These are phyloP conservation scores for Chitala chitala DNA, from an alignment of 2,113 vertebrate species.

Conservation along the genomic window DNA sequence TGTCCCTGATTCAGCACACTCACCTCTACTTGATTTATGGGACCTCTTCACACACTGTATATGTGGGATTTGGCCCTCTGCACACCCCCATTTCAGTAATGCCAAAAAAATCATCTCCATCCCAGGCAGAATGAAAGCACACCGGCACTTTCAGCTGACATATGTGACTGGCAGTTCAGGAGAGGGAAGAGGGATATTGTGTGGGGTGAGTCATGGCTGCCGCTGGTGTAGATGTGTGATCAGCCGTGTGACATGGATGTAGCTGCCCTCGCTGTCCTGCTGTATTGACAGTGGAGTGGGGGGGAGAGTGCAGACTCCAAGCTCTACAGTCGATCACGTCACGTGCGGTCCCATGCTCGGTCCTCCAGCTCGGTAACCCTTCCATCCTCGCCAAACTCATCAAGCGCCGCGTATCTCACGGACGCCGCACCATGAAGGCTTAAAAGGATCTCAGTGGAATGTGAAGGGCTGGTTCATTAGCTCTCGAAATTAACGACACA, in stretches of 20 bases:
- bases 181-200: conserved; percentile 36
- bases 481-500: not conserved
- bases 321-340: no score
- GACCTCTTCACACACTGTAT: not conserved
- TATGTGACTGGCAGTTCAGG: conserved; percentile 43
- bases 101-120: conserved; percentile 2
- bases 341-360: no score
- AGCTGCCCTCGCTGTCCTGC: no score
- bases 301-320: no score
- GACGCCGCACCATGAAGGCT: no score
- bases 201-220: conserved; percentile 12
- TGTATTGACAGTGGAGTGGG: no score
- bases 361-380: no score
- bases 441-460: no score
- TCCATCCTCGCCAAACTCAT: no score
- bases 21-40: conserved; percentile 22
- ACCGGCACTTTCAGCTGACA: conserved; percentile 39
- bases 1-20: conserved; percentile 28
- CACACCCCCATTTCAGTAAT: conserved; percentile 12
- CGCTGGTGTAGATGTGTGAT: not conserved
- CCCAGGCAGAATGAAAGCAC: conserved; percentile 31
- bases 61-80: not conserved
- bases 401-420: no score
- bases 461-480: no score
- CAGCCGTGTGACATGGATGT: not conserved